These are phyloP conservation scores for Rhopalosiphum nymphaeae DNA, from an alignment of 2,888 invertebrate species.

Conservation along the genomic window DNA sequence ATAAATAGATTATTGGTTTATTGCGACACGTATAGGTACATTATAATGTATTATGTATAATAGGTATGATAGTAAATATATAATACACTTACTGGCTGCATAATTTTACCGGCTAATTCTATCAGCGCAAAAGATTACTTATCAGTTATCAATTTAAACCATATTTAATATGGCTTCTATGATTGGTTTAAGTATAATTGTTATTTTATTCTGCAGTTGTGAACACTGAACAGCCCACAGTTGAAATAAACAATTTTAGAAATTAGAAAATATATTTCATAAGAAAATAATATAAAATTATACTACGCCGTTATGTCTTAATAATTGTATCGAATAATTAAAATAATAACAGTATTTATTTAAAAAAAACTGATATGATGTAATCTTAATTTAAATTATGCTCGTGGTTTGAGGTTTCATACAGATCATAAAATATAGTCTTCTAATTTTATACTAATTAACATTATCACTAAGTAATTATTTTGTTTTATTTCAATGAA, in stretches of 20 bases:
- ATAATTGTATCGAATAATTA: neutral
- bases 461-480: neutral
- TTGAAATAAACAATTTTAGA: neutral
- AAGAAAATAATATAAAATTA: too few relatives aligned
- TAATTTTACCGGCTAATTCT: neutral
- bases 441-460: neutral
- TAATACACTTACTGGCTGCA: neutral
- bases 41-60: neutral
- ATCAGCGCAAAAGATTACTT: neutral
- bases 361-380: neutral
- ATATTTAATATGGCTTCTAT: neutral
- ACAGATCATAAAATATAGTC: neutral
- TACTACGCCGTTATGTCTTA: neutral
- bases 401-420: neutral
- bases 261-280: neutral
- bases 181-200: neutral
- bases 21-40: neutral
- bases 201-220: neutral
- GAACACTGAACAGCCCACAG: neutral
- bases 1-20: slow-evolving; percentile 22
- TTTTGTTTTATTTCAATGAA: neutral
- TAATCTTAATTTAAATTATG: neutral
- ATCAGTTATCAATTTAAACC: neutral
- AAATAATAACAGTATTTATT: neutral
- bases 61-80: neutral